These are phyloP conservation scores for Idaea biselata DNA, from an alignment of 2,888 invertebrate species.

Conservation along the genomic window DNA sequence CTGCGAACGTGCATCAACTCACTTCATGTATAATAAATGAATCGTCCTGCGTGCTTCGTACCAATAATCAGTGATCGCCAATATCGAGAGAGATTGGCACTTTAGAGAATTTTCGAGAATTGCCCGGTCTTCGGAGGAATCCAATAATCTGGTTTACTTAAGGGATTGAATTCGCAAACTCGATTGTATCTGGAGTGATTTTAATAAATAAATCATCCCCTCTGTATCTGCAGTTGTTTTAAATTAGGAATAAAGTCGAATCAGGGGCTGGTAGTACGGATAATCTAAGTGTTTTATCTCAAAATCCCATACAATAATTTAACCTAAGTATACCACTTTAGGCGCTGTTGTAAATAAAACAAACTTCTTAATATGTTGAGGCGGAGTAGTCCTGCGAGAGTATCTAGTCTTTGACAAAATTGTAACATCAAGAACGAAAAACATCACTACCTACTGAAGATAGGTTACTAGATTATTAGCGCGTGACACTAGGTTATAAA, in stretches of 20 bases:
- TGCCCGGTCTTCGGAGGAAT: constrained; percentile 59
- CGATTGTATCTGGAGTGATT: constrained; percentile 74
- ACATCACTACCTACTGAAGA: too few relatives aligned
- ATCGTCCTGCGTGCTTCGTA: constrained; percentile 54
- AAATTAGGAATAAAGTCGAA: constrained; percentile 43
- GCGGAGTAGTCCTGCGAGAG: too few relatives aligned
- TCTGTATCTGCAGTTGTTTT: constrained; percentile 47
- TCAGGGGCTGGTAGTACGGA: neutral
- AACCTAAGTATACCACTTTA: too few relatives aligned
- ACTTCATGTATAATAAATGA: constrained; percentile 63
- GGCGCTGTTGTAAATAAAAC: too few relatives aligned
- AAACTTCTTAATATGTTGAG: too few relatives aligned
- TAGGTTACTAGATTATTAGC: too few relatives aligned
- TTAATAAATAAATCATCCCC: constrained; percentile 78
- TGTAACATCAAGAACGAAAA: too few relatives aligned
- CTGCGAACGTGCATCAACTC: constrained; percentile 27
- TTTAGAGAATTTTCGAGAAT: constrained; percentile 67
- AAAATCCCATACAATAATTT: too few relatives aligned
- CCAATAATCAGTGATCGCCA: constrained; percentile 58
- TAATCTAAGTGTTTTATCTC: neutral
- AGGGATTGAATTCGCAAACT: constrained; percentile 75
- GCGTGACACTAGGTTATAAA: too few relatives aligned
- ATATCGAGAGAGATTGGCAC: constrained; percentile 68
- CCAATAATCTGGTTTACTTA: constrained; percentile 78
- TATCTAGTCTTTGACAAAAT: too few relatives aligned